A percentile compares a stretch with the other conserved stretches of the same genome.
These are phyloP conservation scores for Neodiprion lecontei DNA, from an alignment of 1,140 invertebrate genomes.

Conservation along the genomic window DNA sequence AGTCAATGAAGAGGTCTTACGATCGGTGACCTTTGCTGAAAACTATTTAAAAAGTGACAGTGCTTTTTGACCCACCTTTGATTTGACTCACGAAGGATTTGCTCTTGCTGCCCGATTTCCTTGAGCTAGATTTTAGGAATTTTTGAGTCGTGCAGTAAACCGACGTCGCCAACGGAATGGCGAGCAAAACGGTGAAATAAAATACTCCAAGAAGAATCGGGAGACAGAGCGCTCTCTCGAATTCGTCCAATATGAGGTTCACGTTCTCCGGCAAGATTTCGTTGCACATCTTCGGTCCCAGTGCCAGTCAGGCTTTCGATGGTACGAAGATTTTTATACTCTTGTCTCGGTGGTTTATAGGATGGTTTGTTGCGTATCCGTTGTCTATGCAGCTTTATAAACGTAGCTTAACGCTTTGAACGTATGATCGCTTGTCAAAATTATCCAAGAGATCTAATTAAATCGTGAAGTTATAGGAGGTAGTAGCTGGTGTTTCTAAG, in stretches of 20 bases:
- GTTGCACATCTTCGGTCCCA: background rate
- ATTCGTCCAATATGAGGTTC: background rate
- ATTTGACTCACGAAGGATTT: background rate
- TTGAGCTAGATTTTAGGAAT: background rate
- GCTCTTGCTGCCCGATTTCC: background rate
- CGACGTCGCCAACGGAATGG: background rate
- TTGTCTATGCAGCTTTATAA: too few species aligned
- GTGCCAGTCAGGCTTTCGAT: background rate
- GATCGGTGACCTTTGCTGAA: too few species aligned
- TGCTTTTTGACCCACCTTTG: background rate
- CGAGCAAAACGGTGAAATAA: background rate
- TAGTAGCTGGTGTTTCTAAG: too few species aligned
- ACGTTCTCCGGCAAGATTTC: slow-evolving; percentile 7
- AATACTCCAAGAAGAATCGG: background rate
- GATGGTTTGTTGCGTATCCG: background rate
- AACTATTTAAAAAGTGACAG: too few species aligned
- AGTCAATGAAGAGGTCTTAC: too few species aligned
- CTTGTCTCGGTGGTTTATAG: background rate
- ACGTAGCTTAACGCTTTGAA: too few species aligned
- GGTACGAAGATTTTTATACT: background rate
- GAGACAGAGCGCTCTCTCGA: background rate
- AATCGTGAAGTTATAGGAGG: too few species aligned
- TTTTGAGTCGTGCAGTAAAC: background rate
- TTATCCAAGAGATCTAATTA: too few species aligned
- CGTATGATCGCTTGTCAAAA: too few species aligned